phyloP scores from a whole-genome alignment of 2,797 vertebrate species.

The Peromyscus nudipes region DNA sequence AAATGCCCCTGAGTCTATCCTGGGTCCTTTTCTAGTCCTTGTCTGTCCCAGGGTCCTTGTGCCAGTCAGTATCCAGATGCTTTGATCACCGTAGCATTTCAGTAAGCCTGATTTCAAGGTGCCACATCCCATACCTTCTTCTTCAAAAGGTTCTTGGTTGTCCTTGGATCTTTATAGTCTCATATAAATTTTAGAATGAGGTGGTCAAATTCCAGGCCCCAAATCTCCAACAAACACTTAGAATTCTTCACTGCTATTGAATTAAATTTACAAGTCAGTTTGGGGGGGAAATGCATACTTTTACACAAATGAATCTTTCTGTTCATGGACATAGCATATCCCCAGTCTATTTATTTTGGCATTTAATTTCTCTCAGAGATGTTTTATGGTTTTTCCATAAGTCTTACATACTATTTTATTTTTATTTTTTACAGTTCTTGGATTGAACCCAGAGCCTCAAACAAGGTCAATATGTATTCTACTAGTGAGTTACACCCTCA shows the following conservation, averaged over 20 bases:
- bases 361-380: conserved; percentile 49
- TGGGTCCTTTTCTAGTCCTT: background rate
- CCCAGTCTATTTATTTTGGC: background rate
- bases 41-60: background rate
- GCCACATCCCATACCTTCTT: background rate
- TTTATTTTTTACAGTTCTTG: background rate
- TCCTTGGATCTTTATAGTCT: background rate
- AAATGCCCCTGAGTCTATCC: background rate
- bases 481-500: background rate
- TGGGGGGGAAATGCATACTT: background rate
- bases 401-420: background rate
- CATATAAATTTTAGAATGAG: background rate
- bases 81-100: background rate
- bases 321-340: background rate
- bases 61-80: background rate
- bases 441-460: background rate
- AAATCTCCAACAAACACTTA: background rate
- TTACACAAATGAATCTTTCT: background rate
- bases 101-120: background rate
- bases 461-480: background rate
- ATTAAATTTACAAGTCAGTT: conserved; percentile 29
- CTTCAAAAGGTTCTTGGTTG: background rate
- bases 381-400: conserved; percentile 3
- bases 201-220: background rate
- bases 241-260: conserved; percentile 3